Evolutionary conservation across 2,888 invertebrate species (phyloP).

Genomic region (Himalopsyche tibetana): DNA sequence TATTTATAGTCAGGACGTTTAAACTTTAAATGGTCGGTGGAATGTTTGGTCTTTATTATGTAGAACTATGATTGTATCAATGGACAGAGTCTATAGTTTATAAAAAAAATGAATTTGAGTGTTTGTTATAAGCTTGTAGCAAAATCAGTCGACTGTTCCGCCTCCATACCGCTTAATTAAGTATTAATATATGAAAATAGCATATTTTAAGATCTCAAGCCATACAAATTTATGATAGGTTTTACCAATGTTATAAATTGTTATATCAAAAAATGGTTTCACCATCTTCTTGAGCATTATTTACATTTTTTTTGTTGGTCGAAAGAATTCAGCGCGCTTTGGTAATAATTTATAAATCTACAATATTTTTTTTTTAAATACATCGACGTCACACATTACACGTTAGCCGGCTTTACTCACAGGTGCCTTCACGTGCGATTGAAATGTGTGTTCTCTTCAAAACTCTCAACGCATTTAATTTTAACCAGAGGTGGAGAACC

Average conservation of each 20-base stretch:
- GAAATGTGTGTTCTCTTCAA: no score
- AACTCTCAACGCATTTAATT: no score
- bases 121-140: not conserved
- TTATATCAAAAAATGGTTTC: not conserved
- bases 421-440: no score
- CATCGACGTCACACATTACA: no score
- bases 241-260: slow-evolving; percentile 11
- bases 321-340: slow-evolving; percentile 1
- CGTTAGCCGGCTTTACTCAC: no score
- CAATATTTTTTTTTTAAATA: not conserved
- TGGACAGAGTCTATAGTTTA: not conserved
- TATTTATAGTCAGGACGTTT: not conserved
- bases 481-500: no score
- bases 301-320: slow-evolving; percentile 16
- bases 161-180: not conserved
- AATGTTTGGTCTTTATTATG: not conserved
- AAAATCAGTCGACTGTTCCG: not conserved
- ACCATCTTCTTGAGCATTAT: not conserved
- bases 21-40: not conserved
- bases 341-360: slow-evolving; percentile 13
- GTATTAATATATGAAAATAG: not conserved
- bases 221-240: slow-evolving; percentile 1
- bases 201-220: not conserved
- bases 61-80: not conserved
- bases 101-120: not conserved